These are phyloP conservation scores for Notolabrus celidotus DNA, from an alignment of 2,797 vertebrate genomes.

Conservation along the genomic window DNA sequence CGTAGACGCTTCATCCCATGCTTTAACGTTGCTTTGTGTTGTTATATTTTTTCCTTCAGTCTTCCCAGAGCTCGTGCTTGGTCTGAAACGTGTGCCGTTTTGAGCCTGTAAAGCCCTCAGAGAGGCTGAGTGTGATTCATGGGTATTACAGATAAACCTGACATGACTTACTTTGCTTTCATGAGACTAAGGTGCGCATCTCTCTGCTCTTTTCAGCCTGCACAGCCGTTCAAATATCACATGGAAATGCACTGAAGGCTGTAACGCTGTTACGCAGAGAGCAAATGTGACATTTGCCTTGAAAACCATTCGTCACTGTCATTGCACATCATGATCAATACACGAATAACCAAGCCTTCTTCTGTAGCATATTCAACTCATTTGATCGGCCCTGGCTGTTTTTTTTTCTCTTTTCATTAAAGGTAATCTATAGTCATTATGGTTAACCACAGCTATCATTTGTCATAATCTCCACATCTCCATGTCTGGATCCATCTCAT, in stretches of 20 bases:
- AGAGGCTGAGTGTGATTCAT: conserved; percentile 55
- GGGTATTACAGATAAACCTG: conserved; percentile 43
- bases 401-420: conserved; percentile 22
- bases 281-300: conserved; percentile 46
- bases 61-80: neutral
- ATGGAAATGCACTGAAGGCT: conserved; percentile 24
- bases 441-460: conserved; percentile 52
- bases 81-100: conserved; percentile 1
- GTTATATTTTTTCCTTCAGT: conserved; percentile 6
- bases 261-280: conserved; percentile 28
- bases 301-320: conserved; percentile 48
- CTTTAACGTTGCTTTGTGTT: neutral
- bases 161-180: conserved; percentile 51
- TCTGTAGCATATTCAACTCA: conserved; percentile 22
- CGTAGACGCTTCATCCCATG: neutral
- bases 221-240: conserved; percentile 37
- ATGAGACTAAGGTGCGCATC: conserved; percentile 39
- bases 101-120: conserved; percentile 17
- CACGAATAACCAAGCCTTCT: conserved; percentile 11
- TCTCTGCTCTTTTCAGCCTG: conserved; percentile 23
- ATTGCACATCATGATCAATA: conserved; percentile 47
- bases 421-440: conserved; percentile 57
- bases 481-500: conserved; percentile 45
- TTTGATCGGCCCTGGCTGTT: conserved; percentile 50
- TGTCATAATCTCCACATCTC: conserved; percentile 47